Evolutionary conservation across 2,888 invertebrate genomes (phyloP).

Genomic region (Galerucella pusilla): DNA sequence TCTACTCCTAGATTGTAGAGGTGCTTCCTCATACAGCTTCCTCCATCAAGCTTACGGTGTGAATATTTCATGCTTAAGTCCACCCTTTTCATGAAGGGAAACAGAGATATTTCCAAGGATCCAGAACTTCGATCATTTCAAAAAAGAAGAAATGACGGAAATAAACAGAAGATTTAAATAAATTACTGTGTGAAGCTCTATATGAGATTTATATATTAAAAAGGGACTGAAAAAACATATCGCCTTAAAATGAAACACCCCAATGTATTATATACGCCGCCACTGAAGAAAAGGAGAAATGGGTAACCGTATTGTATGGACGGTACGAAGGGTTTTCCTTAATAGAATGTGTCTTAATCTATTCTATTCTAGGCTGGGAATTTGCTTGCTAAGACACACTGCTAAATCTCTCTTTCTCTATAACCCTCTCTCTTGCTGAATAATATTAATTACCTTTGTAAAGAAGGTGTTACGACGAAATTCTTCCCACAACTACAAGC

Average conservation of each 20-base stretch:
- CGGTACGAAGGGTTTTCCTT: constrained; percentile 38
- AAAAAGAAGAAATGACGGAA: too few species aligned
- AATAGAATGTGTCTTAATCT: constrained; percentile 47
- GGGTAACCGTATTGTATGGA: constrained; percentile 41
- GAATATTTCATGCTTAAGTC: too few species aligned
- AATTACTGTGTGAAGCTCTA: too few species aligned
- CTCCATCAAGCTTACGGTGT: too few species aligned
- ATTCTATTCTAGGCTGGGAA: constrained; percentile 42
- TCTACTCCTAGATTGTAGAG: too few species aligned
- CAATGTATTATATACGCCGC: neutral
- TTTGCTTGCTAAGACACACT: constrained; percentile 45
- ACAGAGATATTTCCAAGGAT: too few species aligned
- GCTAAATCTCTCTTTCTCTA: constrained; percentile 39
- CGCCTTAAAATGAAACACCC: neutral
- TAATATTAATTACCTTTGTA: constrained; percentile 45
- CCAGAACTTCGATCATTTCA: too few species aligned
- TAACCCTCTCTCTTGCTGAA: constrained; percentile 24
- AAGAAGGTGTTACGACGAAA: constrained; percentile 37
- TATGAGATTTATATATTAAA: too few species aligned
- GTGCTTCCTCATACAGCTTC: too few species aligned
- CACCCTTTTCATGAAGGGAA: too few species aligned
- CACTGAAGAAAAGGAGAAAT: constrained; percentile 30
- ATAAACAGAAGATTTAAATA: too few species aligned
- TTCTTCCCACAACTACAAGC: constrained; percentile 32
- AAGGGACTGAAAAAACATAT: too few species aligned